A percentile compares a stretch with the other conserved stretches of the same genome.
phyloP scores from a whole-genome alignment of 2,113 vertebrate species.

The Fregetta grallaria region DNA sequence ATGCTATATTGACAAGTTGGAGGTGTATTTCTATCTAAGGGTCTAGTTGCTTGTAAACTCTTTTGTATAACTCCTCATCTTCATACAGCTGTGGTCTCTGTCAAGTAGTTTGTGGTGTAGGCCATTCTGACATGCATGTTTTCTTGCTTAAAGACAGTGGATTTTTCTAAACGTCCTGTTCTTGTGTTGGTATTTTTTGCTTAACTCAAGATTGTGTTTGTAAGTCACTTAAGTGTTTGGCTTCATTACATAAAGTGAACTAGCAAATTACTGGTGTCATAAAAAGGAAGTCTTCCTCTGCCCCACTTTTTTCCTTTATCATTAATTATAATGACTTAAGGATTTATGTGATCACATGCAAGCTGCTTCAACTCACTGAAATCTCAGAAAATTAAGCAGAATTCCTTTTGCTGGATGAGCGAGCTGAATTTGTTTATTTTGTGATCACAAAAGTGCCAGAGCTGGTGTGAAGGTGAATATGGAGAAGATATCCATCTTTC shows the following conservation, averaged over 20 bases:
- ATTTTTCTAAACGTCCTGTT: neutral
- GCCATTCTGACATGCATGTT: neutral
- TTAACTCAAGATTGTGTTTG: neutral
- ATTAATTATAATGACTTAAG: neutral
- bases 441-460: neutral
- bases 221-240: neutral
- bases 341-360: neutral
- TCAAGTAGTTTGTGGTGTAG: neutral
- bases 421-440: neutral
- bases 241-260: neutral
- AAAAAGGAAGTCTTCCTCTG: neutral
- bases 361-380: neutral
- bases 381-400: neutral
- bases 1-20: accelerated
- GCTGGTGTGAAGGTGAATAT: neutral
- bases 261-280: neutral
- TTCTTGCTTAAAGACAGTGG: neutral
- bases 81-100: neutral
- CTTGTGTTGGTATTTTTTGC: neutral
- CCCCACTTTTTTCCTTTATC: neutral
- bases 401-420: neutral
- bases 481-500: neutral
- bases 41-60: neutral
- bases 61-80: neutral
- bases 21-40: neutral